These are phyloP conservation scores for Grantiella picta DNA, from an alignment of 2,113 vertebrate genomes.

Conservation along the genomic window DNA sequence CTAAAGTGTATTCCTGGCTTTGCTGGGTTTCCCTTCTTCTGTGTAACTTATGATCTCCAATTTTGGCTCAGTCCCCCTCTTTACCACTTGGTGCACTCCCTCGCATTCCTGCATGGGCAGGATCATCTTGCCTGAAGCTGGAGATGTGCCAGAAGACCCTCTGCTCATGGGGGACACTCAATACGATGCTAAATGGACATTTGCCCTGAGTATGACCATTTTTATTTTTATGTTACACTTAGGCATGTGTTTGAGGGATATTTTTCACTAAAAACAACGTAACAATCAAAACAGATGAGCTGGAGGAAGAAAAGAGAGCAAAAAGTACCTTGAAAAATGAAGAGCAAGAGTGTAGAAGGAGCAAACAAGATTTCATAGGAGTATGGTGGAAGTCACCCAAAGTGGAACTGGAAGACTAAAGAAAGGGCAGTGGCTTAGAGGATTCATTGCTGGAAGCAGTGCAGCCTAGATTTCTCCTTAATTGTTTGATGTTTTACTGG, in stretches of 20 bases:
- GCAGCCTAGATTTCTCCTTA: not conserved
- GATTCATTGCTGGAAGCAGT: not conserved
- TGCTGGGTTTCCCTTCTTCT: not conserved
- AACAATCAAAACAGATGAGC: not conserved
- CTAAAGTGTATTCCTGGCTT: not conserved
- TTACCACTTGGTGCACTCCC: not conserved
- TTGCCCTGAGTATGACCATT: not conserved
- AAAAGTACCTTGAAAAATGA: not conserved
- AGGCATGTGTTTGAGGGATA: accelerated
- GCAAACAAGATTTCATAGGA: not conserved
- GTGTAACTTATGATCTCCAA: not conserved
- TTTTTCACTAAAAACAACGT: not conserved
- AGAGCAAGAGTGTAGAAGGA: not conserved
- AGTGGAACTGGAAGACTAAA: not conserved
- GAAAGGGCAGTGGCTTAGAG: not conserved
- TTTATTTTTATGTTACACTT: not conserved
- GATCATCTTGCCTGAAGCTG: not conserved
- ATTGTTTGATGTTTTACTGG: not conserved
- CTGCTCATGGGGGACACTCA: not conserved
- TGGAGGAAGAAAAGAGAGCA: not conserved
- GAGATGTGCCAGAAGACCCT: not conserved
- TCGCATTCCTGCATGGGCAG: not conserved
- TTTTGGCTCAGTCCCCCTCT: not conserved
- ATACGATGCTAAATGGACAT: accelerated
- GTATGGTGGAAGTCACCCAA: not conserved